Evolutionary conservation across 2,797 vertebrate genomes (phyloP).

Genomic region (Propithecus perrieri): DNA sequence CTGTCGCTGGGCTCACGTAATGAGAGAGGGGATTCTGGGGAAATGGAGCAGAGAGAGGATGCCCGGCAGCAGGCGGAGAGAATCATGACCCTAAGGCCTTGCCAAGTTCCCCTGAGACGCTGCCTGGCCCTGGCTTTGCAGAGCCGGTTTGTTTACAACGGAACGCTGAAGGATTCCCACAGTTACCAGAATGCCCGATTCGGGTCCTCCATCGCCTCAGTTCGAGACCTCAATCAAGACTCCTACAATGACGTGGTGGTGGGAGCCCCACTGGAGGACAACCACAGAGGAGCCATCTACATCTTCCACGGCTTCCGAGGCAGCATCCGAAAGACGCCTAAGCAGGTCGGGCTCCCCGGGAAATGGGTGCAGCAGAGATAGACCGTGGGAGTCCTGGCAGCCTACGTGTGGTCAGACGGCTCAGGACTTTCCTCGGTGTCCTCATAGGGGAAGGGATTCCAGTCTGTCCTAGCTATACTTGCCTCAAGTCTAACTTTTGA

Average conservation of each 20-base stretch:
- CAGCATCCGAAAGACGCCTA: constrained; percentile 91
- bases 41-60: accelerated
- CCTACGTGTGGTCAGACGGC: accelerated
- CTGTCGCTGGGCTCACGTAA: neutral
- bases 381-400: neutral
- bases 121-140: constrained; percentile 69
- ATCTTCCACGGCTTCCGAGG: constrained; percentile 91
- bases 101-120: neutral
- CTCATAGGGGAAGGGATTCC: neutral
- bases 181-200: constrained; percentile 96
- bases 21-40: neutral
- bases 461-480: neutral
- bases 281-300: constrained; percentile 94
- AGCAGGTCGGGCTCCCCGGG: constrained; percentile 88
- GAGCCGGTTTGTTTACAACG: constrained; percentile 90
- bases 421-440: neutral
- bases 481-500: neutral
- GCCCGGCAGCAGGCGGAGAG: neutral
- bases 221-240: constrained; percentile 96
- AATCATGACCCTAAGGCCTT: accelerated
- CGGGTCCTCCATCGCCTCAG: constrained; percentile 92
- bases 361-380: accelerated
- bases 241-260: constrained; percentile 95
- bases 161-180: constrained; percentile 90
- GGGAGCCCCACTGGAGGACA: constrained; percentile 94